Base-by-base conservation (phyloP, 2,888 invertebrate species). In the Drosophila subquinaria region DNA sequence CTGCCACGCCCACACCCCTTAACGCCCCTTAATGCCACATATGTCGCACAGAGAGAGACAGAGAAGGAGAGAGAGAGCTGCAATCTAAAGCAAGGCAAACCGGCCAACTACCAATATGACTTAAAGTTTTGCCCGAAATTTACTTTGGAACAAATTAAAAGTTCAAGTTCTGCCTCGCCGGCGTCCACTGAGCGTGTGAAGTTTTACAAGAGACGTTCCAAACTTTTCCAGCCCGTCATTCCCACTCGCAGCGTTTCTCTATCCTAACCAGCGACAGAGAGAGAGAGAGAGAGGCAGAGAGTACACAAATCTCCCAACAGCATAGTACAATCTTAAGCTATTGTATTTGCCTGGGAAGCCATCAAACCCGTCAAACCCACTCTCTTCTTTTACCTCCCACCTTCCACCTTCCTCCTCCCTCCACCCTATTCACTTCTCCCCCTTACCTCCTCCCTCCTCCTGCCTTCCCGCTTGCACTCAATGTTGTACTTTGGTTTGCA, bases 141-240 rank as follows among this genome's bases (percentile, higher is more conserved):
- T 83, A 82, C 82, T 87, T 85, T 81, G 69, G 76, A 81, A 82
- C 82, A 85, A 88, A 85, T 87, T 87, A 79, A 85, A 85, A 85
- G 85, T 87, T 86, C 79, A 78, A 81, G 69, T 85, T 75, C 64
- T 69, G 71, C 71, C 76, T 79, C 68, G 73, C 36, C 74, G 75
- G 40, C 42, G 71, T 70, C 86, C 87, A 71, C 80, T 67, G 81
- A 74, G 83, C 72, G 81, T 88, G 89, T 76, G 80, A 88, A 88
- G 86, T 88, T 82, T 79, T 74, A 69, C 86, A 71, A 88, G 76
- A 73, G 67, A 82, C 77, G 82, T 65, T 71, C 75, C 59, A 76
- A 82, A 83, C 67, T 83, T 88, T 73, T 52, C 42, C 68, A 55
- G 47, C 43, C 65, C 65, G 40, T 52, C 64, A 64, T 53, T 50